Conservation (phyloP, 2,797 vertebrate genomes). For the Melanogrammus aeglefinus region DNA sequence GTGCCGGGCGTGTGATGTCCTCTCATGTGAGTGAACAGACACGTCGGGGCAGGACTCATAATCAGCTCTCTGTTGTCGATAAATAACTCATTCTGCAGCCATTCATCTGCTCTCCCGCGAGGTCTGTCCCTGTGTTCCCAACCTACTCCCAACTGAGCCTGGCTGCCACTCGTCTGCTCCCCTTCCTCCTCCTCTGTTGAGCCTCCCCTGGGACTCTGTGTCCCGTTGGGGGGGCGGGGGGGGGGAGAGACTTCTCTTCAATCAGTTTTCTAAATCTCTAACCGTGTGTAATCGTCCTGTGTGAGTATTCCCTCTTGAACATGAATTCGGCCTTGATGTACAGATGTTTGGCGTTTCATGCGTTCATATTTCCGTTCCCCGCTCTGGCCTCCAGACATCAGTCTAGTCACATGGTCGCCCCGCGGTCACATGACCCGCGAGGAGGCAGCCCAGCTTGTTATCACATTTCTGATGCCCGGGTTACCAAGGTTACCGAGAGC, state of each 20-base stretch:
- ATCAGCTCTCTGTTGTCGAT: constrained; percentile 4
- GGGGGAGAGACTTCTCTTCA: background rate
- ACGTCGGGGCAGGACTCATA: background rate
- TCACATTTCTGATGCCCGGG: background rate
- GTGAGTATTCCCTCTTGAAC: background rate
- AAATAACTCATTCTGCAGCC: background rate
- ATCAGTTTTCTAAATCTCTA: background rate
- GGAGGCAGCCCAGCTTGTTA: background rate
- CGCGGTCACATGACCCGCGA: background rate
- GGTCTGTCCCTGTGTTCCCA: background rate
- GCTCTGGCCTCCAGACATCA: background rate
- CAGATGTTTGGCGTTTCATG: background rate
- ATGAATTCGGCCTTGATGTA: background rate
- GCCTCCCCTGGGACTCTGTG: background rate
- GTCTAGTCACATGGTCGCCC: background rate
- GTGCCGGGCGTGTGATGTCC: background rate
- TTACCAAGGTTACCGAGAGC: background rate
- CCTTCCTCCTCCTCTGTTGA: background rate
- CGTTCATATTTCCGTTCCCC: background rate
- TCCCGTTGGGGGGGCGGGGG: background rate
- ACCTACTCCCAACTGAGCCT: background rate
- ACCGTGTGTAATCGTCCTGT: background rate
- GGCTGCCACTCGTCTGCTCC: background rate
- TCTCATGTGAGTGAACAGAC: constrained; percentile 2
- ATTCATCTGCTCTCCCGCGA: background rate